Evolutionary conservation across 1,140 invertebrate genomes (phyloP).

Genomic region (Caenorhabditis latens): DNA sequence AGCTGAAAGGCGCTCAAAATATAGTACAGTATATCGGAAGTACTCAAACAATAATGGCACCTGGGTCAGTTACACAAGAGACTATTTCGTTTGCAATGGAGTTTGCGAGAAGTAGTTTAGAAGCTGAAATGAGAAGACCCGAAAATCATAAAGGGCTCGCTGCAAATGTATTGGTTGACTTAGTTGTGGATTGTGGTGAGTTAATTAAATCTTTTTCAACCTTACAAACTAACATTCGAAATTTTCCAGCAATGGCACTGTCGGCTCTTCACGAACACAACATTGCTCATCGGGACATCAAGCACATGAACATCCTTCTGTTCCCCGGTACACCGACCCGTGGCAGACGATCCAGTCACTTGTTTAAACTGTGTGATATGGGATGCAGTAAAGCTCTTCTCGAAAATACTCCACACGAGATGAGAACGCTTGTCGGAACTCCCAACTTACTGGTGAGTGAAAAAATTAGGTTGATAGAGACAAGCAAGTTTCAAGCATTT

Average conservation of each 20-base stretch:
- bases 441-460: constrained; percentile 55
- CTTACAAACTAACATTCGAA: neutral
- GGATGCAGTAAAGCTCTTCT: constrained; percentile 19
- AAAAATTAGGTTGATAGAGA: too few species aligned
- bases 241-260: constrained; percentile 46
- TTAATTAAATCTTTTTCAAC: neutral
- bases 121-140: constrained; percentile 27
- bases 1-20: neutral
- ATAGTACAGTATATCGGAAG: constrained; percentile 50
- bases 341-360: constrained; percentile 52
- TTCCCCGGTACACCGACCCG: constrained; percentile 33
- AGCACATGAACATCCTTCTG: constrained; percentile 61
- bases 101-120: constrained; percentile 39
- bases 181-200: constrained; percentile 58
- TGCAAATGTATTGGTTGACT: constrained; percentile 26
- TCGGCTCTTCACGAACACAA: constrained; percentile 29
- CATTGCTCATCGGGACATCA: constrained; percentile 61
- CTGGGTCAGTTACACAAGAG: constrained; percentile 21
- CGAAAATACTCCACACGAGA: neutral
- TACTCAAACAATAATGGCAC: neutral
- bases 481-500: too few species aligned
- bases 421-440: constrained; percentile 55
- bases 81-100: constrained; percentile 58
- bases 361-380: constrained; percentile 62
- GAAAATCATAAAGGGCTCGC: constrained; percentile 32